Conservation (phyloP, 2,888 invertebrate genomes). For the Brachypterus glaber region DNA sequence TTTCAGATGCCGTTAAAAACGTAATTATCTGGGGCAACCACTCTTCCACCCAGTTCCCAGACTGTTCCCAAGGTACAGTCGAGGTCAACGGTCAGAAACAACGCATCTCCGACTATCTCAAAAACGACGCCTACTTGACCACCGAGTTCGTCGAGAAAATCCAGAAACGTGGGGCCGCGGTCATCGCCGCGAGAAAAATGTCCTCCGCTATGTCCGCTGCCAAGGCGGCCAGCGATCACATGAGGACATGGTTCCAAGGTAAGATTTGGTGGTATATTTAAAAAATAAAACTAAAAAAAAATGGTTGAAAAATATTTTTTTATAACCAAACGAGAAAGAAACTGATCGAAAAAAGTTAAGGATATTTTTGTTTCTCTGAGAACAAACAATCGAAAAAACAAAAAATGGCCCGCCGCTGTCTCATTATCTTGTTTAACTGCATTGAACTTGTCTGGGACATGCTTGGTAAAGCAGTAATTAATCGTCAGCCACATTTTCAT, state of each 20-base stretch:
- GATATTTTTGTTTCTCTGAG: too few species aligned
- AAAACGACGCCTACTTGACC: conserved; percentile 74
- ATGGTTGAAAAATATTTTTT: too few species aligned
- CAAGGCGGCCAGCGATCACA: conserved; percentile 96
- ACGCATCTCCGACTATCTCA: conserved; percentile 59
- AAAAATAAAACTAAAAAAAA: too few species aligned
- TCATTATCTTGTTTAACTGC: too few species aligned
- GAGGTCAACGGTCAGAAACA: conserved; percentile 43
- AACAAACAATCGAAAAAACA: too few species aligned
- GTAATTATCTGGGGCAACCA: conserved; percentile 99
- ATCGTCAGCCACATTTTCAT: too few species aligned
- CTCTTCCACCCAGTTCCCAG: conserved; percentile 97
- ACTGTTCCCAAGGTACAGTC: conserved; percentile 67
- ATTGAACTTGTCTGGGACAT: too few species aligned
- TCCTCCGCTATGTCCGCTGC: conserved; percentile 99
- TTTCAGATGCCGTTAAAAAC: conserved; percentile 47
- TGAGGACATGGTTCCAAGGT: conserved; percentile 84
- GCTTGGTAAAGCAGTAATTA: too few species aligned
- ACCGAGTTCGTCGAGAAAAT: conserved; percentile 81
- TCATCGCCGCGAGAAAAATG: conserved; percentile 94
- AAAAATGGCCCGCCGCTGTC: too few species aligned
- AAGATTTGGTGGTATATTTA: too few species aligned
- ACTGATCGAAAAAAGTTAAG: too few species aligned
- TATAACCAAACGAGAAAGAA: too few species aligned
- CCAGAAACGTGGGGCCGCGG: conserved; percentile 94